phyloP scores from a whole-genome alignment of 2,888 invertebrate genomes.

The Podotricha telesiphe region DNA sequence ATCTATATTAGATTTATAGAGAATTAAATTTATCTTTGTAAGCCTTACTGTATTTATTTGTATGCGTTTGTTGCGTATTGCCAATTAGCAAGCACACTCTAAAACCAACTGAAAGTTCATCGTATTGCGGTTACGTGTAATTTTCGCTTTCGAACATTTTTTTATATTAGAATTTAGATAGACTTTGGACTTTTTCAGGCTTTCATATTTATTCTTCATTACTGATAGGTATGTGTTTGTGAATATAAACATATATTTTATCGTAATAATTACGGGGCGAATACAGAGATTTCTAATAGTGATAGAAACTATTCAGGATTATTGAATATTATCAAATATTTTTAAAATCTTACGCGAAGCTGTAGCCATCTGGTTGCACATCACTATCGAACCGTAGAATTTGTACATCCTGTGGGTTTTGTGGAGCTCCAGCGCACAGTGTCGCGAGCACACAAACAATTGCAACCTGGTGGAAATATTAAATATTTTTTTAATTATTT shows the following conservation, averaged over 20 bases:
- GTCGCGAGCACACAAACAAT: slow-evolving; percentile 65
- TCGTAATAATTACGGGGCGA: too few species aligned
- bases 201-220: background rate
- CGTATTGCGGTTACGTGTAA: slow-evolving; percentile 5
- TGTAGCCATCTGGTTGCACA: slow-evolving; percentile 85
- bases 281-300: too few species aligned
- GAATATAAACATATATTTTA: too few species aligned
- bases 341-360: slow-evolving; percentile 82
- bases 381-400: slow-evolving; percentile 85
- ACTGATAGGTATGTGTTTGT: too few species aligned
- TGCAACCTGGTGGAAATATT: slow-evolving; percentile 57
- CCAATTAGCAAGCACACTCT: slow-evolving; percentile 13
- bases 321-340: slow-evolving; percentile 1
- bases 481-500: background rate
- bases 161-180: background rate
- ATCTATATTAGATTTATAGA: background rate
- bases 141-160: background rate
- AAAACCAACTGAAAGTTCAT: slow-evolving; percentile 4
- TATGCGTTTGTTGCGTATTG: slow-evolving; percentile 1
- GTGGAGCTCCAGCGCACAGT: slow-evolving; percentile 66
- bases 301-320: too few species aligned
- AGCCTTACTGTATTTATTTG: background rate
- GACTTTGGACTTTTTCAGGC: background rate
- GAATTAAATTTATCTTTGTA: background rate
- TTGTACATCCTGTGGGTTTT: slow-evolving; percentile 76